phyloP scores from a whole-genome alignment of 2,113 vertebrate species.

The Ursus arctos region DNA sequence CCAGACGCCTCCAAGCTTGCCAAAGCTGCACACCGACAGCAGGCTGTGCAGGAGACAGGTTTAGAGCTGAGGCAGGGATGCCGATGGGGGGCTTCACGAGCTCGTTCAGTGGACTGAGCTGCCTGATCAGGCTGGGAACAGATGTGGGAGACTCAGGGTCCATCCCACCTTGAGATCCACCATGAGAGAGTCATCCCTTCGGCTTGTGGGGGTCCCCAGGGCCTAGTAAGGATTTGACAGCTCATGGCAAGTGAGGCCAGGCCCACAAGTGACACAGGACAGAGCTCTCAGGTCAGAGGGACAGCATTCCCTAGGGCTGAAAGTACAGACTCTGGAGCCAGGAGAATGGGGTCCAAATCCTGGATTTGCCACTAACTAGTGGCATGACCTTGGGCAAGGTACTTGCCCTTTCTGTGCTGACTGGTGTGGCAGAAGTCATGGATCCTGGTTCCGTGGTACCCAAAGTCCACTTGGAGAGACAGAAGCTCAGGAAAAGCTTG shows the following conservation, averaged over 20 bases:
- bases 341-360: background rate
- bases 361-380: background rate
- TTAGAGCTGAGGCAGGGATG: background rate
- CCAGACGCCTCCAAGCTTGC: background rate
- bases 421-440: too few relatives aligned
- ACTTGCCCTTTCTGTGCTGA: background rate
- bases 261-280: background rate
- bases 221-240: background rate
- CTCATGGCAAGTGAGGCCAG: background rate
- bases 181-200: background rate
- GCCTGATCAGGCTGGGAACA: background rate
- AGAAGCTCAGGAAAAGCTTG: background rate
- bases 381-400: background rate
- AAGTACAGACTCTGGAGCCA: background rate
- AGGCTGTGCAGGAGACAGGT: background rate
- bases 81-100: background rate
- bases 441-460: background rate
- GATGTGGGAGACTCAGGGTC: too few relatives aligned
- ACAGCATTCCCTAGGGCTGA: background rate
- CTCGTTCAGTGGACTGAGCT: background rate
- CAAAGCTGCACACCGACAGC: background rate
- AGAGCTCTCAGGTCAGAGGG: background rate
- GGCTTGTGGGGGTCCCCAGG: background rate
- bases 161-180: too few relatives aligned
- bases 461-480: background rate